phyloP scores from a whole-genome alignment of 2,113 vertebrate genomes.

The Antechinus stuartii region DNA sequence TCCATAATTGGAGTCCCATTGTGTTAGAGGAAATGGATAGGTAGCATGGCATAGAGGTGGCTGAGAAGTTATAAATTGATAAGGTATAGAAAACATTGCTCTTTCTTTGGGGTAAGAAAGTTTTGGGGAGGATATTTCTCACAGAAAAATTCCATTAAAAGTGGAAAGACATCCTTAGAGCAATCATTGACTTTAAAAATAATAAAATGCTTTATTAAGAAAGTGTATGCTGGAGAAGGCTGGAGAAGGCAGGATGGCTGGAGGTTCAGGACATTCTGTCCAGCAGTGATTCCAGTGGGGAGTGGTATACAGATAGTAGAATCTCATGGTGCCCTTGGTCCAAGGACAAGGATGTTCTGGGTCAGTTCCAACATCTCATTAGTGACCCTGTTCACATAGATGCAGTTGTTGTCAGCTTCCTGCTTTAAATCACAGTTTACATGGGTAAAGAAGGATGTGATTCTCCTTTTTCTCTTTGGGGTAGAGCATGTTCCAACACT shows the following conservation, averaged over 20 bases:
- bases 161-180: background rate
- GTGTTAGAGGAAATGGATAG: background rate
- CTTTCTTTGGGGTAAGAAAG: too few species aligned
- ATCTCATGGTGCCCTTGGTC: conserved; percentile 86
- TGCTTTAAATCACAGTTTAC: conserved; percentile 96
- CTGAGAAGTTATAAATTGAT: background rate
- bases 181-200: background rate
- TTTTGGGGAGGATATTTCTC: background rate
- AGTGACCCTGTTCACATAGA: conserved; percentile 96
- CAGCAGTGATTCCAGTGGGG: background rate
- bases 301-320: background rate
- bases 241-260: background rate
- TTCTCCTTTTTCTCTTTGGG: conserved; percentile 97
- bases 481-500: conserved; percentile 95
- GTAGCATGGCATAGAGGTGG: too few species aligned
- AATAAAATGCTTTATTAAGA: background rate
- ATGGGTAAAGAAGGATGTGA: conserved; percentile 93
- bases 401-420: conserved; percentile 96
- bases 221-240: background rate
- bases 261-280: background rate
- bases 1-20: background rate
- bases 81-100: background rate
- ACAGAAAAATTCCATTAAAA: background rate
- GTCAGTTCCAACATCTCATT: conserved; percentile 95
- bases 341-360: conserved; percentile 94